Conservation (phyloP, 2,113 vertebrate genomes). For the Pseudolaguvia tuberculata region DNA sequence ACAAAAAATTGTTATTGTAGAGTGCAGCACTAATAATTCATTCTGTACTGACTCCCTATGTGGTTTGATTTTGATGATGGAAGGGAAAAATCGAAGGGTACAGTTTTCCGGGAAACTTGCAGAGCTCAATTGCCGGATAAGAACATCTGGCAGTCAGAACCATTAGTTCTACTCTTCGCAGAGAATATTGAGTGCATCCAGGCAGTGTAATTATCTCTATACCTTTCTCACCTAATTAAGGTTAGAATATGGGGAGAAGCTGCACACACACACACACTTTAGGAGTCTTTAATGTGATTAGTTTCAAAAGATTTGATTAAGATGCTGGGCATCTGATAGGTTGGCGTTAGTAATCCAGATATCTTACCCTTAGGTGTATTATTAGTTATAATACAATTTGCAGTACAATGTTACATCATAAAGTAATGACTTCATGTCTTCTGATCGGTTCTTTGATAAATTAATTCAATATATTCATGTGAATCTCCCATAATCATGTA, state of each 20-base stretch:
- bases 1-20: neutral
- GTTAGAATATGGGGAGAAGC: neutral
- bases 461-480: neutral
- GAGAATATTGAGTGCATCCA: conserved; percentile 15
- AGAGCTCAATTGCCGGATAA: conserved; percentile 41
- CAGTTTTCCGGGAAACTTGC: conserved; percentile 43
- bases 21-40: conserved; percentile 10
- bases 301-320: conserved; percentile 6
- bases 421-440: too few relatives aligned
- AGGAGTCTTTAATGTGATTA: conserved; percentile 1
- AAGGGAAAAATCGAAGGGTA: conserved; percentile 35
- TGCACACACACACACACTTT: neutral
- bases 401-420: neutral
- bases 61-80: conserved; percentile 40
- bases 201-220: conserved; percentile 5
- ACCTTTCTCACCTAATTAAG: neutral
- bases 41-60: conserved; percentile 24
- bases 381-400: neutral
- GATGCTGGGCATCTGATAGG: neutral
- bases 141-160: conserved; percentile 47
- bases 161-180: neutral
- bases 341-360: neutral
- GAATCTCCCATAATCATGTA: neutral
- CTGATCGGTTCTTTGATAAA: too few relatives aligned
- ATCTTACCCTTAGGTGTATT: neutral